Base-by-base conservation (phyloP, 1,140 invertebrate species). In the Papilio dardanus region DNA sequence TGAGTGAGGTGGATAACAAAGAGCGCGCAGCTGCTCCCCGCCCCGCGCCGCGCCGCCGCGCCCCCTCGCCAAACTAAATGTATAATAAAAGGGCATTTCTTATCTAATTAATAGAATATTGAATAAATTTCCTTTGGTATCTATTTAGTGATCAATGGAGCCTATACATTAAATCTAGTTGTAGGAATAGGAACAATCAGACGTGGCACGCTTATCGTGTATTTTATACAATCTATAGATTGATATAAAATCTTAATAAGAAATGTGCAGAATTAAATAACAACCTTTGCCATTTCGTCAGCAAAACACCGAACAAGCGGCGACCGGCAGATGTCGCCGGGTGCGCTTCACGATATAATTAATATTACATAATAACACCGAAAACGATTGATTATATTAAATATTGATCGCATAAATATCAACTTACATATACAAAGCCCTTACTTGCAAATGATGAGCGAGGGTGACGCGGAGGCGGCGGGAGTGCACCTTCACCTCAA, bases 1-100 rank as follows among this genome's bases (percentile, higher is more conserved):
- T 73, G 46, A 46, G 71, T 73, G 46, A 73, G 46, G 46, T 73
- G 71, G 71, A 73, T 58, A 73, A 73, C 71, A 73, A 30, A 5
- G 21, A 28, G 50, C 28, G 50, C 50, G 21, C 21, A 10, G 50
- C 0, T 8, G 21, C 21, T 8, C 2, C 21, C 5, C 50, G 8
- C 21, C 50, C 6, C 50, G 19, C 19, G 19, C 7, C 42, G 3
- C n/a, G 0, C 4, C 40, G 10, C 40, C 8, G 3, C 42, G 3
- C 42, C 14, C 4, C 42, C 0, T 5, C n/a, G n/a, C n/a, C n/a
- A n/a, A n/a, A 21, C 46, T 19, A 4, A 54, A 2, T 24, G 10
- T 58, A 24, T 24, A 7, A 58, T 58, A 58, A 58, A 58, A 28
- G 50, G 21, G 21, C 21, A 24, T 58, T 24, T 58, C 50, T 58